A percentile compares a stretch with the other conserved stretches of the same genome.
Conservation (phyloP, 2,888 invertebrate species). For the Dascillus cervinus region DNA sequence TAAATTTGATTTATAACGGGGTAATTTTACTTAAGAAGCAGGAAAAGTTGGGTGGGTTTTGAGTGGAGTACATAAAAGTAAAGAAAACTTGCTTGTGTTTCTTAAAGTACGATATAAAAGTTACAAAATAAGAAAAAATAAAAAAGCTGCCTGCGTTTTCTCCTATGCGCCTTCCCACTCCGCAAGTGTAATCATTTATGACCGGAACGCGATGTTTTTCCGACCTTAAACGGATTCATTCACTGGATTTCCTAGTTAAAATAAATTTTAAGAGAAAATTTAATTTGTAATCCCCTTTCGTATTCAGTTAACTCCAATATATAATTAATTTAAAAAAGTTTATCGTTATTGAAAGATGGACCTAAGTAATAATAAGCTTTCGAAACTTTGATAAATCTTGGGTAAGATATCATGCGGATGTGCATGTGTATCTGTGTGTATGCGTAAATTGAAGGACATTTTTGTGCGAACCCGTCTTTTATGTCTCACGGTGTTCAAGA, state of each 20-base stretch:
- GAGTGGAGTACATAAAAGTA: conserved; percentile 5
- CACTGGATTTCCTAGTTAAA: conserved; percentile 8
- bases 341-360: too few species aligned
- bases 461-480: too few species aligned
- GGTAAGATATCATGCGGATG: too few species aligned
- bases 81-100: conserved; percentile 10
- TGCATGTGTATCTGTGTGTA: too few species aligned
- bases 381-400: too few species aligned
- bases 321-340: too few species aligned
- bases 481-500: too few species aligned
- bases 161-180: conserved; percentile 6
- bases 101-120: conserved; percentile 10
- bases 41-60: too few species aligned
- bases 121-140: conserved; percentile 10
- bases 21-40: conserved; percentile 8
- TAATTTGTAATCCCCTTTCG: conserved; percentile 10
- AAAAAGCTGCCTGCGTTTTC: conserved; percentile 11
- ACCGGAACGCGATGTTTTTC: conserved; percentile 11
- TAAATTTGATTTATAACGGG: conserved; percentile 12
- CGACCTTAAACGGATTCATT: conserved; percentile 9
- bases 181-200: conserved; percentile 11
- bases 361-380: too few species aligned
- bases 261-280: conserved; percentile 10
- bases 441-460: too few species aligned
- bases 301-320: too few species aligned